Conservation (phyloP, 37 sponge, comb jelly and placozoan genomes). For the Crambe crambe region DNA sequence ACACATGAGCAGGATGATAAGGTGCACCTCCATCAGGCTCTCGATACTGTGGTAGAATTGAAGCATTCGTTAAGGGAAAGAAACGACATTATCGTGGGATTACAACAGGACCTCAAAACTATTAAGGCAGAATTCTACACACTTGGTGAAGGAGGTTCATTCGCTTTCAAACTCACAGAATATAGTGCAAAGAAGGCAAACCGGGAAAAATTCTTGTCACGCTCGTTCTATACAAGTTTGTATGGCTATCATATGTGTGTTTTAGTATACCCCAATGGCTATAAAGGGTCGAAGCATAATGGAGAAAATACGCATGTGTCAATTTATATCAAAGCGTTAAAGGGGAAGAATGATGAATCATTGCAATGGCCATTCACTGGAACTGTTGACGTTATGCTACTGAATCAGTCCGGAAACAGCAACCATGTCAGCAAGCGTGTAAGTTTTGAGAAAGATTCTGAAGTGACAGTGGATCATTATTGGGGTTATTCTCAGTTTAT, state of each 20-base stretch:
- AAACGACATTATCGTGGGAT: neutral
- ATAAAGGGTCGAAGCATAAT: no score
- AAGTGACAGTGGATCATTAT: neutral
- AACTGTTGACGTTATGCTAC: neutral
- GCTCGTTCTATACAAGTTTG: conserved; percentile 13
- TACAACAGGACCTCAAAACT: neutral
- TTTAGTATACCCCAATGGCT: conserved; percentile 6
- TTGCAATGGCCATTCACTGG: conserved; percentile 11
- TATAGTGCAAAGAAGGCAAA: neutral
- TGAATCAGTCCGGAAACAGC: neutral
- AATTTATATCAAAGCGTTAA: conserved; percentile 3
- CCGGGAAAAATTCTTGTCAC: neutral
- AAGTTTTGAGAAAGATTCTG: neutral
- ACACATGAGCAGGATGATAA: no score
- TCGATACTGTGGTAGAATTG: no score
- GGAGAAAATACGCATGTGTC: conserved; percentile 39
- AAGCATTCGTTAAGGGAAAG: no score
- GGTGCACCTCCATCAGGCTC: no score
- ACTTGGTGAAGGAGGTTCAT: no score
- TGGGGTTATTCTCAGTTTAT: neutral
- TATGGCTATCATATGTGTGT: conserved; percentile 45
- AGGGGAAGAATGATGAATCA: conserved; percentile 20
- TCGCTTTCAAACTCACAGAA: neutral
- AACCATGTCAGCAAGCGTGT: neutral
- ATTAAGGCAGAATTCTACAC: no score